Conservation (phyloP, 2,113 vertebrate species). For the Tragelaphus strepsiceros region DNA sequence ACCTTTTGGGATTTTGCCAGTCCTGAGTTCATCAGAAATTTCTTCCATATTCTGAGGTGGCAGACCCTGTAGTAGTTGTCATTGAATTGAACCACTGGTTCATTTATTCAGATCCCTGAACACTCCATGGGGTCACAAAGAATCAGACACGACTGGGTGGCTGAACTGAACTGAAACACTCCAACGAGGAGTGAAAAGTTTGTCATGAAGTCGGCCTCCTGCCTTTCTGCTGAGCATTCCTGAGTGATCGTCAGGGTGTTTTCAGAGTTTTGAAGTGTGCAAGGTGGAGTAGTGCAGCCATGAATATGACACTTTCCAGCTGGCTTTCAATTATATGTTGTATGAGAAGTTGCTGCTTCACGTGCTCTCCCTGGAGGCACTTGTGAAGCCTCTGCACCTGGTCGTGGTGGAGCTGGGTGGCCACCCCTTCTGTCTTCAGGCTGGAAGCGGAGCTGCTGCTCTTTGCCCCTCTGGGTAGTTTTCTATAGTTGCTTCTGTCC, state of each 20-base stretch:
- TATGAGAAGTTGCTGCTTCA: constrained; percentile 98
- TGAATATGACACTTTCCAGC: constrained; percentile 95
- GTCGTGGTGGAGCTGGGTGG: no score
- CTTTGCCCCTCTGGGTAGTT: neutral
- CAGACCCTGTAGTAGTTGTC: constrained; percentile 88
- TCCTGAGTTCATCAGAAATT: fast-evolving
- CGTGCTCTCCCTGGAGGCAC: constrained; percentile 96
- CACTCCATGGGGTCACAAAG: constrained; percentile 68
- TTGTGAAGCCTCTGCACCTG: constrained; percentile 92
- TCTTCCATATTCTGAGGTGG: neutral
- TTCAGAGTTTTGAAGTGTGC: constrained; percentile 95
- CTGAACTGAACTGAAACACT: constrained; percentile 81
- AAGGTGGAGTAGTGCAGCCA: constrained; percentile 95
- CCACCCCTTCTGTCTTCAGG: neutral
- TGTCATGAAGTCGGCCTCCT: constrained; percentile 92
- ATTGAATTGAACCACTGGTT: constrained; percentile 97
- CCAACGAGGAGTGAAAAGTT: constrained; percentile 94
- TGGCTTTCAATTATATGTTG: constrained; percentile 93
- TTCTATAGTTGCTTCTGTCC: neutral
- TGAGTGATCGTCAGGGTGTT: constrained; percentile 92
- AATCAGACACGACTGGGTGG: no score
- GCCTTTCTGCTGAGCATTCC: constrained; percentile 94
- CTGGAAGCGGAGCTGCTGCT: neutral
- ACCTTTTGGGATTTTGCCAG: neutral
- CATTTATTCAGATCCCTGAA: constrained; percentile 95